Conservation (phyloP, 2,888 invertebrate species). For the Tillus elongatus region DNA sequence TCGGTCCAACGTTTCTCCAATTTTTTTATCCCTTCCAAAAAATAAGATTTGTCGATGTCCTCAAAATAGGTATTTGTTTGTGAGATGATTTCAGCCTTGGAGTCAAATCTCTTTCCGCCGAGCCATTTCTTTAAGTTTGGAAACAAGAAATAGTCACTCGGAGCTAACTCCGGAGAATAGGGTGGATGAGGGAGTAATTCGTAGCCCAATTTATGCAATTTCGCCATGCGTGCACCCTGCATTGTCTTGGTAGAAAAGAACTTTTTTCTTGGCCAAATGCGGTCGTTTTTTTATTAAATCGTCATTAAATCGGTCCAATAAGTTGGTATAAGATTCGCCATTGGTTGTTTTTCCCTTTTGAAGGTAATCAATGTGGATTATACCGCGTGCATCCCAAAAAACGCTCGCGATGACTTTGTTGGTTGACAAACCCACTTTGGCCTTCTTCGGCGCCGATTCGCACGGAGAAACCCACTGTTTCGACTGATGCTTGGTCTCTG, state of each 20-base stretch:
- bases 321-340: no score
- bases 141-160: not conserved
- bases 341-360: no score
- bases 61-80: constrained; percentile 15
- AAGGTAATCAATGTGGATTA: no score
- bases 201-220: constrained; percentile 5
- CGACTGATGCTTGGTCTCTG: constrained; percentile 27
- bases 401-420: no score
- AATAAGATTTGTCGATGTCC: constrained; percentile 10
- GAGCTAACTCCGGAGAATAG: not conserved
- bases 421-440: constrained; percentile 24
- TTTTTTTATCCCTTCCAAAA: constrained; percentile 10
- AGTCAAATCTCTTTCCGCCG: constrained; percentile 12
- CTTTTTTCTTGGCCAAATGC: constrained; percentile 16
- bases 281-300: constrained; percentile 16
- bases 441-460: constrained; percentile 21
- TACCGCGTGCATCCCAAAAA: no score
- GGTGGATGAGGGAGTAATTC: constrained; percentile 1
- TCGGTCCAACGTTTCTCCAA: constrained; percentile 11
- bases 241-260: constrained; percentile 23
- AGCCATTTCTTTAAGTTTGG: constrained; percentile 1
- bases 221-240: constrained; percentile 13
- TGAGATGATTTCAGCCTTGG: constrained; percentile 12
- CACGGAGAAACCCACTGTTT: constrained; percentile 13
- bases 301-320: constrained; percentile 17